Percentiles rank a stretch among this genome's conserved stretches.
phyloP scores from a whole-genome alignment of 2,888 invertebrate species.

The Hirudinaria manillensis region DNA sequence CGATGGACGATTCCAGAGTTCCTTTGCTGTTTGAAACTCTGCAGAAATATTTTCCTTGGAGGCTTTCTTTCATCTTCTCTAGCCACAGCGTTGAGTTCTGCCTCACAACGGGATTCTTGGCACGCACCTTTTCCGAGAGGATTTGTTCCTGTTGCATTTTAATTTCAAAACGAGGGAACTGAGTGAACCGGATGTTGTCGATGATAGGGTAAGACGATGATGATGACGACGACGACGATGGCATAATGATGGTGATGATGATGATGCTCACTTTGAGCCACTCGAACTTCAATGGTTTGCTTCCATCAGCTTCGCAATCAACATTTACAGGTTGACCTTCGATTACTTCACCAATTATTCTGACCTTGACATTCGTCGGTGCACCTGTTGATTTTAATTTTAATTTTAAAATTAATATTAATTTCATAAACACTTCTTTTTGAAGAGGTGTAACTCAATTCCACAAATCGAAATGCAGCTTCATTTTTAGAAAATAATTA shows the following conservation, averaged over 20 bases:
- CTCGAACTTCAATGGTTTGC: constrained; percentile 16
- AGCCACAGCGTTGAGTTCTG: constrained; percentile 18
- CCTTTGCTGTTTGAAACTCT: constrained; percentile 24
- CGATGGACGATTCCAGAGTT: constrained; percentile 18
- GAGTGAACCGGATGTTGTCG: background rate
- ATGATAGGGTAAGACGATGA: too few species aligned
- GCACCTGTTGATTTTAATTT: background rate
- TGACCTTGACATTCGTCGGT: constrained; percentile 6
- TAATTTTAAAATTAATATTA: background rate
- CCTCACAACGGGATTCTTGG: constrained; percentile 18
- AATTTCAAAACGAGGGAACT: background rate
- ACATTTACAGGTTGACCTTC: background rate
- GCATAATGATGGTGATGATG: background rate
- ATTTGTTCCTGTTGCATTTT: constrained; percentile 9
- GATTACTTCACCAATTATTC: background rate
- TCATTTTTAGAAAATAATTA: background rate
- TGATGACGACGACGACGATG: background rate
- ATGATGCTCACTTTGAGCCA: constrained; percentile 23
- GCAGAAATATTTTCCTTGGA: constrained; percentile 22
- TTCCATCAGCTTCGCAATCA: constrained; percentile 8
- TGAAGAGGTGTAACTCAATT: background rate
- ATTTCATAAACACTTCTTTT: background rate
- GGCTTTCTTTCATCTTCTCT: background rate
- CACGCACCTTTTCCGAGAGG: constrained; percentile 22
- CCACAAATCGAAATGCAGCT: background rate